Percentiles rank a stretch among this genome's conserved stretches.
Evolutionary conservation across 2,797 vertebrate genomes (phyloP).

Genomic region (Gouania willdenowi): DNA sequence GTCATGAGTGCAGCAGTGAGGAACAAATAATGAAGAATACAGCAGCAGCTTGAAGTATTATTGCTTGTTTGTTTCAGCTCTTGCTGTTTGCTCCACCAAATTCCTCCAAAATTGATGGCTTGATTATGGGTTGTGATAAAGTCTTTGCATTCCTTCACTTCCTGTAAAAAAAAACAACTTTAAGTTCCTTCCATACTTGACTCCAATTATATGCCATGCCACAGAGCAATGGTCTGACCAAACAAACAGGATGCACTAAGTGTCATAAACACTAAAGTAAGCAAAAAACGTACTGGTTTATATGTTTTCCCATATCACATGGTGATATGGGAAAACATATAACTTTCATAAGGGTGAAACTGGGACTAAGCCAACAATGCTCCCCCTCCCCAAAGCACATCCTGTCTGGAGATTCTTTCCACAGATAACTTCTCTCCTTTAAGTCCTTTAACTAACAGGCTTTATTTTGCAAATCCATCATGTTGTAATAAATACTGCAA

Average conservation of each 20-base stretch:
- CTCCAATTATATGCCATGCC: constrained; percentile 50
- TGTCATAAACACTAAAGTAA: constrained; percentile 32
- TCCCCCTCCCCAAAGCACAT: constrained; percentile 1
- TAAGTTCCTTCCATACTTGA: constrained; percentile 31
- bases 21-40: no score
- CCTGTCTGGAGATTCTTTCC: neutral
- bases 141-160: constrained; percentile 49
- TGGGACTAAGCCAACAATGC: neutral
- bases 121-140: constrained; percentile 41
- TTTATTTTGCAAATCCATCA: no score
- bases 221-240: constrained; percentile 48
- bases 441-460: neutral
- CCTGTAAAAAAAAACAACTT: constrained; percentile 41
- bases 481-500: no score
- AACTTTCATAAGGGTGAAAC: constrained; percentile 1
- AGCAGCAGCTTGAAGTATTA: constrained; percentile 4
- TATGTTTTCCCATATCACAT: constrained; percentile 27
- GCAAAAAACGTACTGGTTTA: constrained; percentile 27
- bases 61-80: neutral
- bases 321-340: no score
- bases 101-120: constrained; percentile 11
- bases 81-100: constrained; percentile 1
- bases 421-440: neutral
- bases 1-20: no score
- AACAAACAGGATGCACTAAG: constrained; percentile 12